Evolutionary conservation across 2,797 vertebrate genomes (phyloP).

Genomic region (Tadarida brasiliensis): DNA sequence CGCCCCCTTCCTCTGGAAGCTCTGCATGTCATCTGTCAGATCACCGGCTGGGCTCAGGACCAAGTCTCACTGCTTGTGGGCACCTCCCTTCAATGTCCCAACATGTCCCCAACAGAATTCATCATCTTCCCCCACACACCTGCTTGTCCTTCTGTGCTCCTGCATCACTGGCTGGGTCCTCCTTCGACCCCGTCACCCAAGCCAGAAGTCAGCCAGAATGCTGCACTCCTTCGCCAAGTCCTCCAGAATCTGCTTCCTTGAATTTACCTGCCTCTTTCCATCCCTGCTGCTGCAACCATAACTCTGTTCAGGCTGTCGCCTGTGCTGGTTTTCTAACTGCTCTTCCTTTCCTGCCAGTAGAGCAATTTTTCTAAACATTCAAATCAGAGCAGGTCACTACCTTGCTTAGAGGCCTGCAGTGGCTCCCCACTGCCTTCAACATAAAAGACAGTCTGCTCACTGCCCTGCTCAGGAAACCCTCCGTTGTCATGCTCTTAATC

Average conservation of each 20-base stretch:
- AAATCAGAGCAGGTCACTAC: not conserved
- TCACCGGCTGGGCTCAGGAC: not conserved
- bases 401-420: not conserved
- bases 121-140: not conserved
- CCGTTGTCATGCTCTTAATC: fast-evolving
- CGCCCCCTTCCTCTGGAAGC: not conserved
- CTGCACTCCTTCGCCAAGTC: fast-evolving
- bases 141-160: not conserved
- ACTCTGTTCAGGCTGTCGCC: not conserved
- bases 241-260: not conserved
- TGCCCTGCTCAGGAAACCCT: fast-evolving
- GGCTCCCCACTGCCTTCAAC: not conserved
- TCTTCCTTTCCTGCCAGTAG: not conserved
- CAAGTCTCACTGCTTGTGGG: not conserved
- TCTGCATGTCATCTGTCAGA: not conserved
- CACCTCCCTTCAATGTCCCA: not conserved
- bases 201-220: not conserved
- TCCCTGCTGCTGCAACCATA: not conserved
- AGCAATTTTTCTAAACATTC: not conserved
- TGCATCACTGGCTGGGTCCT: not conserved
- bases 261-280: too few species aligned
- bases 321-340: fast-evolving
- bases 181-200: not conserved
- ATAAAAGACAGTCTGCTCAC: not conserved
- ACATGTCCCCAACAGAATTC: not conserved